A percentile compares a stretch with the other conserved stretches of the same genome.
These are phyloP conservation scores for Lagorchestes hirsutus DNA, from an alignment of 2,797 vertebrate genomes.

Conservation along the genomic window DNA sequence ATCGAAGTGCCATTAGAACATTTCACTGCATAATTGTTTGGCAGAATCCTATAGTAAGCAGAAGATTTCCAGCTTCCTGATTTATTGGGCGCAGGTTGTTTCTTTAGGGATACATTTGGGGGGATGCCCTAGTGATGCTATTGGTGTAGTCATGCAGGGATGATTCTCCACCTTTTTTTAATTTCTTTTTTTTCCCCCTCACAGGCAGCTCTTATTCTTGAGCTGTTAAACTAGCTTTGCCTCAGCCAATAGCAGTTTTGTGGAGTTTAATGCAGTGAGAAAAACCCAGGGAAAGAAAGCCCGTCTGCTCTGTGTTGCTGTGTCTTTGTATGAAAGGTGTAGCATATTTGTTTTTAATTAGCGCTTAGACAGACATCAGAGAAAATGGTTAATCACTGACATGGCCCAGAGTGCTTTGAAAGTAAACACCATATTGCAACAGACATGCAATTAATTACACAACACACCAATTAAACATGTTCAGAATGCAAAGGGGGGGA, in stretches of 20 bases:
- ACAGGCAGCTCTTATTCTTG: conserved; percentile 41
- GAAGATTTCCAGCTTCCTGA: conserved; percentile 79
- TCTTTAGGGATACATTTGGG: conserved; percentile 59
- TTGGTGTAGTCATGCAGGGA: conserved; percentile 5
- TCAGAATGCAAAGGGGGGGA: conserved; percentile 59
- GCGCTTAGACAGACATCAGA: conserved; percentile 62
- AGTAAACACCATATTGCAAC: conserved; percentile 72
- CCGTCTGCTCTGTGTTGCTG: not conserved
- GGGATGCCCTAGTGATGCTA: conserved; percentile 38
- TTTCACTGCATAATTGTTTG: conserved; percentile 86
- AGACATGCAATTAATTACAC: conserved; percentile 70
- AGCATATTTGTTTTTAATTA: conserved; percentile 68
- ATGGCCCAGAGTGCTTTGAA: conserved; percentile 74
- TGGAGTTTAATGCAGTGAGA: not conserved
- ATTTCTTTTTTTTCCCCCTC: conserved; percentile 49
- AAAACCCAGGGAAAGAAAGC: not conserved
- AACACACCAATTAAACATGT: conserved; percentile 58
- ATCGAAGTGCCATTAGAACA: conserved; percentile 87
- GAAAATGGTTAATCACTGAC: conserved; percentile 62
- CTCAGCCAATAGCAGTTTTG: not conserved
- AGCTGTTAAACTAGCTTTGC: conserved; percentile 1
- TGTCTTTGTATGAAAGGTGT: conserved; percentile 13
- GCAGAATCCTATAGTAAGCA: conserved; percentile 73
- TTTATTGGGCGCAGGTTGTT: conserved; percentile 82
- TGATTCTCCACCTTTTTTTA: not conserved